Evolutionary conservation across 2,113 vertebrate species (phyloP).

Genomic region (Carassius gibelio): DNA sequence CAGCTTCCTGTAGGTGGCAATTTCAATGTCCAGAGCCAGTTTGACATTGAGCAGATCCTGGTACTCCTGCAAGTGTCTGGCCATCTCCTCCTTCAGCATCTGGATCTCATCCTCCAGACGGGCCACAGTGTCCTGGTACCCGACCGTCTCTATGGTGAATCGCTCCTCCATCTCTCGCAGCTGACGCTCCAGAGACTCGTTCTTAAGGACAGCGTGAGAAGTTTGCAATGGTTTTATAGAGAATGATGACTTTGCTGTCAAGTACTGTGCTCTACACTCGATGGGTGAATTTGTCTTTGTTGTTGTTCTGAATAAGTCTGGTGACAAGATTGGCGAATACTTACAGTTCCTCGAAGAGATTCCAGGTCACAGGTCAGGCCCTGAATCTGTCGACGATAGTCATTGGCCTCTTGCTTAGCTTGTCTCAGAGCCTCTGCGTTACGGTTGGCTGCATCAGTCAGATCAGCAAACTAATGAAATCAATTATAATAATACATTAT

Average conservation of each 20-base stretch:
- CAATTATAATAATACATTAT: neutral
- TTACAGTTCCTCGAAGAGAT: constrained; percentile 82
- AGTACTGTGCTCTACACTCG: neutral
- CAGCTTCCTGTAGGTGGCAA: constrained; percentile 90
- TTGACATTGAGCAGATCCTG: constrained; percentile 95
- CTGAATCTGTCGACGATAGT: constrained; percentile 87
- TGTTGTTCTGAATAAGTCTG: neutral
- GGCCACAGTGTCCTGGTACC: constrained; percentile 81
- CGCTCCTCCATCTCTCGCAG: constrained; percentile 83
- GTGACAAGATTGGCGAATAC: constrained; percentile 50
- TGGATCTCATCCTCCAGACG: constrained; percentile 83
- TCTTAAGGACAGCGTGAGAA: constrained; percentile 68
- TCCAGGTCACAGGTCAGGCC: constrained; percentile 86
- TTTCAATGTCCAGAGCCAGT: constrained; percentile 92
- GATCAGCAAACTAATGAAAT: constrained; percentile 80
- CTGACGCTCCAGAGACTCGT: constrained; percentile 89
- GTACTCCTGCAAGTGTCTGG: constrained; percentile 87
- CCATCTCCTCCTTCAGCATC: constrained; percentile 85
- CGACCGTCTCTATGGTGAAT: constrained; percentile 69
- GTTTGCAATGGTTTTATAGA: neutral
- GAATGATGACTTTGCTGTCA: neutral
- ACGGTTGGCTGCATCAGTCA: constrained; percentile 83
- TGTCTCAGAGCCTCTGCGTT: constrained; percentile 81
- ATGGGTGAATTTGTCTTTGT: neutral
- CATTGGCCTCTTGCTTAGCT: constrained; percentile 88